Base-by-base conservation (phyloP, 2,113 vertebrate genomes). In the Lepus europaeus region DNA sequence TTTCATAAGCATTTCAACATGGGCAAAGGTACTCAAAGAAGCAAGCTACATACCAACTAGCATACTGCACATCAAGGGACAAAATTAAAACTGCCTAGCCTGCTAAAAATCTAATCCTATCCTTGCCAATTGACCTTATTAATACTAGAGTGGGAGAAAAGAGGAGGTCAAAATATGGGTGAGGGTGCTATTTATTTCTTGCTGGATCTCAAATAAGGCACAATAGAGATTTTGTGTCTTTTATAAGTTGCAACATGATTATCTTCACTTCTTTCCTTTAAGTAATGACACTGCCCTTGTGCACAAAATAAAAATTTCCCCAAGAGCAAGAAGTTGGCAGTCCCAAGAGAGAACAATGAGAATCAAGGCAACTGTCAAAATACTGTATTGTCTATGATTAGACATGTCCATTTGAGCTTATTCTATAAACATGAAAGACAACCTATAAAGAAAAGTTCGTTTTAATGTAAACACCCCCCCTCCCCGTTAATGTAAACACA, bases 41-140 rank as follows among this genome's bases (percentile, higher is more conserved):
- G 27, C 69, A 95, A 87, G 72, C 8, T 2, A 84, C 74, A 90
- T 78, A 94, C 33, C 68, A 88, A 93, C 31, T 83, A 69, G 29
- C 79, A 61, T 36, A 59, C 39, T 80, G 59, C 51, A 84, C 0
- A 94, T 9, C 87, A 89, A 97, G 84, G 6, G 51, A 94, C 64
- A 97, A 95, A 96, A 72, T 59, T 92, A 95, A 94, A 97, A 83
- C 74, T 89, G 86, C 90, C 91, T 91, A 89, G 94, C 6, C 80
- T 90, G 83, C 93, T 95, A 90, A 96, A 97, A 94, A 88, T 97
- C 93, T 36, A 98, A 97, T 94, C 91, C 66, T 61, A 85, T 96
- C 61, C 97, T 95, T 36, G 6, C n/a, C 90, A 98, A 96, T 95
- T 97, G 97, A 91, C 69, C 49, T 97, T 93, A 95, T 70, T 97